phyloP scores from a whole-genome alignment of 2,888 invertebrate species.

The Drosophila maculinotata region DNA sequence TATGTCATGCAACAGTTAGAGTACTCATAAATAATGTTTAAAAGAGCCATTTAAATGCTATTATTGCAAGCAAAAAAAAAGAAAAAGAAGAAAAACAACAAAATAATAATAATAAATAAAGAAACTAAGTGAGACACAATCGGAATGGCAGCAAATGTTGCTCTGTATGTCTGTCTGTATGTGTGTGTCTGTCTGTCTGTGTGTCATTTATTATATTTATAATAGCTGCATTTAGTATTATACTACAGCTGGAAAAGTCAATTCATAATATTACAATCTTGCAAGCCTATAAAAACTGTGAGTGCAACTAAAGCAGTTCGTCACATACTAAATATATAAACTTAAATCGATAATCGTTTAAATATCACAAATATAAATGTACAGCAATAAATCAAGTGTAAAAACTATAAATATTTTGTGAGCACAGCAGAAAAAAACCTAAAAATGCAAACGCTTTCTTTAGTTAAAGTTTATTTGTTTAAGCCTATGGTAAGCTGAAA shows the following conservation, averaged over 20 bases:
- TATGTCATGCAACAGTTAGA: constrained; percentile 62
- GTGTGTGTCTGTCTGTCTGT: too few relatives aligned
- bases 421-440: too few relatives aligned
- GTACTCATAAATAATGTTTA: constrained; percentile 71
- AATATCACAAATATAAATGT: not conserved
- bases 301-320: too few relatives aligned
- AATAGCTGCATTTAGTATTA: constrained; percentile 36
- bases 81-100: constrained; percentile 7
- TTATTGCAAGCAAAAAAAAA: constrained; percentile 54
- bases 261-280: constrained; percentile 8
- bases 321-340: too few relatives aligned
- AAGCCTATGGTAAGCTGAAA: too few relatives aligned
- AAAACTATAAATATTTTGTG: too few relatives aligned
- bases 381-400: constrained; percentile 1
- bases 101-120: constrained; percentile 48
- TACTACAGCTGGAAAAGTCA: constrained; percentile 14
- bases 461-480: too few relatives aligned
- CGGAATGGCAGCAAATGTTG: constrained; percentile 38
- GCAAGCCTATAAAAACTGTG: too few relatives aligned
- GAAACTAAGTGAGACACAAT: constrained; percentile 56
- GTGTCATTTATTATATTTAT: constrained; percentile 51
- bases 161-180: not conserved
- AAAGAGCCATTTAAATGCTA: constrained; percentile 75
- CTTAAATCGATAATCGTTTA: too few relatives aligned
- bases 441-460: too few relatives aligned